Evolutionary conservation across 1,140 invertebrate species (phyloP).

Genomic region (Pollicipes pollicipes): DNA sequence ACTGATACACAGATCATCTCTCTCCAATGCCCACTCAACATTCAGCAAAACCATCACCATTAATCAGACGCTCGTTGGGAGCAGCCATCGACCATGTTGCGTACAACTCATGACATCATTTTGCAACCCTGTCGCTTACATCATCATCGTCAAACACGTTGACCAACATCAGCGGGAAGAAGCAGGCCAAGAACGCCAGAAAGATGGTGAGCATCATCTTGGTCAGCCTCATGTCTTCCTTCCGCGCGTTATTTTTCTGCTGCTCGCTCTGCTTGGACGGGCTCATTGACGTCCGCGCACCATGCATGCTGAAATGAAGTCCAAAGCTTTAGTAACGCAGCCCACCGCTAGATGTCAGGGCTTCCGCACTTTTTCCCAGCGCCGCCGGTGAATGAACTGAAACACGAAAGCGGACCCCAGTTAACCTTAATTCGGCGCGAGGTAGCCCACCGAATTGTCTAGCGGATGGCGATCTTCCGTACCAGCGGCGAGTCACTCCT

Average conservation of each 20-base stretch:
- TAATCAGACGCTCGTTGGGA: no score
- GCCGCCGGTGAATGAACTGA: neutral
- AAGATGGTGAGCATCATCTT: constrained; percentile 71
- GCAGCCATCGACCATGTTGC: no score
- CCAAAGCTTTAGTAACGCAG: neutral
- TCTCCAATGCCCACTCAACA: no score
- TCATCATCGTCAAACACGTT: constrained; percentile 59
- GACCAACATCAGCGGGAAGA: constrained; percentile 64
- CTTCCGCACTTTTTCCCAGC: neutral
- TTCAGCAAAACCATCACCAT: no score
- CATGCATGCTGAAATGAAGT: neutral
- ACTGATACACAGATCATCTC: no score
- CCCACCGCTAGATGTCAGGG: neutral
- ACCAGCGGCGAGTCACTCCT: no score
- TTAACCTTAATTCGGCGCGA: neutral
- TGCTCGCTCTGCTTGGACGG: neutral
- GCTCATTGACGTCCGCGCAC: neutral
- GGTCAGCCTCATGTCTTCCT: constrained; percentile 59
- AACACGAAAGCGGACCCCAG: neutral
- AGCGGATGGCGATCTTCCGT: no score
- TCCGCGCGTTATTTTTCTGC: constrained; percentile 22
- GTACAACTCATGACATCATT: no score
- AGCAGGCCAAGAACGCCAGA: constrained; percentile 60
- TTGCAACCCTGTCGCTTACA: no score
- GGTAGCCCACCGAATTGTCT: no score